Evolutionary conservation across 2,113 vertebrate species (phyloP), one percentile per base, ranked within the genome.

Genomic region (Neolamprologus variostigma): DNA sequence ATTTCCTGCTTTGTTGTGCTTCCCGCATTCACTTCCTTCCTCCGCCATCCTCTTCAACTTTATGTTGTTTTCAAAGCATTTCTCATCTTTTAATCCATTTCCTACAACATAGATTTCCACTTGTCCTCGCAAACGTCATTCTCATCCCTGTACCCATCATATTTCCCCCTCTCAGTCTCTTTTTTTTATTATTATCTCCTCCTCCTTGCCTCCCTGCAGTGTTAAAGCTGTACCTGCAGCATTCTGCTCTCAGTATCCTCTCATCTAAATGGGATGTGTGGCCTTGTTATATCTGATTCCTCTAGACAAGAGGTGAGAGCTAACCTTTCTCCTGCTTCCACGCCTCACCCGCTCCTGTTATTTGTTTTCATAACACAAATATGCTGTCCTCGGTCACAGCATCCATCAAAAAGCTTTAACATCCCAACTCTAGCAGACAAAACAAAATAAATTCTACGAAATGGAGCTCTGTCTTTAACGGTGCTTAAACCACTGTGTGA

Each of bases 281-380:
- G 93, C 93, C 92, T 90, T 85, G 92, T 89, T 89, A 14, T 90
- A 91, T 94, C 94, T 87, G 92, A 95, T 91, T 94, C 88, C 89
- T 87, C 50, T 21, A 87, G 92, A 93, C 92, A 91, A 88, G 91
- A 89, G 87, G 90, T 81, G 86, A 89, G 79, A 81, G 88, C 88
- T 89, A 91, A 91, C 91, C 92, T 89, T 85, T 89, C 81, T 85
- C 87, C 73, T 87, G 63, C 81, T 88, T 87, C 80, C 37, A 92
- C 88, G 91, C 87, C 85, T 86, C 42, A 35, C 78, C 68, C 8
- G 81, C 83, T 87, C 68, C 83, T 83, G 85, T 80, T 89, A 89
- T 92, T 94, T 94, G 92, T 93, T 93, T 90, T 90, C 86, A 83
- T 86, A 85, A 79, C 83, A 82, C 86, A 86, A 85, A 93, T 80